Base-by-base conservation (phyloP, 2,888 invertebrate genomes). In the Sminthurides aquaticus region DNA sequence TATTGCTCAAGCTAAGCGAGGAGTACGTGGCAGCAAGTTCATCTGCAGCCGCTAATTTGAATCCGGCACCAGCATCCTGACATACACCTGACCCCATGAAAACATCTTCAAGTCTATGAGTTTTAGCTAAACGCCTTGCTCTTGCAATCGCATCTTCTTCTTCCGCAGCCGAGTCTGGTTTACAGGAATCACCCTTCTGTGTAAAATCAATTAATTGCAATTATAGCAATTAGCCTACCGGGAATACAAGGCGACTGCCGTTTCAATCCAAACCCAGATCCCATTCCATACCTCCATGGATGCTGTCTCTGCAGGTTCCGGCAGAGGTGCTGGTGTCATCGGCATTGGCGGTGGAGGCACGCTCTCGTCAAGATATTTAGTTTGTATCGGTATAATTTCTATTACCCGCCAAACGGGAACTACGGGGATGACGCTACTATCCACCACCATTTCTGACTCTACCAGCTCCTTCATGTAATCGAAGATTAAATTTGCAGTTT, bases 381-480 rank as follows among this genome's bases (percentile, higher is more conserved):
- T 73, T 8, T 69, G 64, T 0, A 86, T 89, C 0, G 83, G 80
- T 0, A 86, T 85, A 28, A 88, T 82, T 71, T 84, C 84, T 69
- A 87, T 83, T 0, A 86, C 86, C 2, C 86, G 82, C 90, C 90
- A 90, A 18, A 81, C 82, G 57, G 84, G 82, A 67, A 85, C 79
- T 22, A 78, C 62, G 26, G 67, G 67, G 1, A 68, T 59, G 25
- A 60, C 64, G 15, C 43, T 48, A 1, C 65, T 49, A 28, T 71
- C 66, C 1, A 56, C 29, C 15, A 64, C 69, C 54, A 65, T 3
- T 25, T 73, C 68, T 2, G 52, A 62, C 2, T 34, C 61, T 8
- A 70, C 49, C 15, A 66, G 66, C 18, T 59, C 62, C 18, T 62
- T 64, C 65, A 67, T 67, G 56, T 57, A 65, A 1, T n/a, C 59